A percentile compares a stretch with the other conserved stretches of the same genome.
These are phyloP conservation scores for Lepus oiostolus DNA, from an alignment of 2,797 vertebrate species.

Conservation along the genomic window DNA sequence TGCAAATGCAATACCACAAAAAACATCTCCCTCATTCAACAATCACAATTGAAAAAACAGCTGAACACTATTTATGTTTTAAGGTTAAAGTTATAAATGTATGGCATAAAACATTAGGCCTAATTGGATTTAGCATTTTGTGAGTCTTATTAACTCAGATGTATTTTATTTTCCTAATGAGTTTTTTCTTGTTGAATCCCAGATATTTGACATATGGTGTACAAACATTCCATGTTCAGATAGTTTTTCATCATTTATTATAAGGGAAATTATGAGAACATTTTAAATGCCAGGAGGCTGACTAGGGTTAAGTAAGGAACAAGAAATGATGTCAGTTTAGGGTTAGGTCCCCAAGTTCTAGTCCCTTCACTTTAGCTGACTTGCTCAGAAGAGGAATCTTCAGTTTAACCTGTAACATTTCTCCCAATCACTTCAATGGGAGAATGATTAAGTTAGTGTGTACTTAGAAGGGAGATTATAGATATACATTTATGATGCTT, in stretches of 20 bases:
- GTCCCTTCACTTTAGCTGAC: neutral
- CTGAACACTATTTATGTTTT: neutral
- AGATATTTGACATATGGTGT: neutral
- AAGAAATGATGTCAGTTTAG: neutral
- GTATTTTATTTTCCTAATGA: neutral
- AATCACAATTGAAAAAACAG: neutral
- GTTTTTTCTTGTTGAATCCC: neutral
- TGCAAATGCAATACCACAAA: neutral
- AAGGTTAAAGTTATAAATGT: neutral
- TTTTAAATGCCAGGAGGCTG: neutral
- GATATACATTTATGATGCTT: neutral
- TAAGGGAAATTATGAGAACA: neutral
- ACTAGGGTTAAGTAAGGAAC: neutral
- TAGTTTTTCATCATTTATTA: slow-evolving; percentile 2
- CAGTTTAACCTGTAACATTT: neutral
- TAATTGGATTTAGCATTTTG: neutral
- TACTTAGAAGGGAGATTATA: neutral
- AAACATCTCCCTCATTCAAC: neutral
- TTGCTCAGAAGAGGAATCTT: neutral
- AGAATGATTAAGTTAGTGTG: slow-evolving; percentile 27
- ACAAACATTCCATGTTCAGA: neutral
- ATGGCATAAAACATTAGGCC: neutral
- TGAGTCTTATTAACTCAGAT: neutral
- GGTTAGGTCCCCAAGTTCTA: neutral
- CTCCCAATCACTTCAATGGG: slow-evolving; percentile 50